Evolutionary conservation across 2,797 vertebrate genomes (phyloP).

Genomic region (Gallinago stenura): DNA sequence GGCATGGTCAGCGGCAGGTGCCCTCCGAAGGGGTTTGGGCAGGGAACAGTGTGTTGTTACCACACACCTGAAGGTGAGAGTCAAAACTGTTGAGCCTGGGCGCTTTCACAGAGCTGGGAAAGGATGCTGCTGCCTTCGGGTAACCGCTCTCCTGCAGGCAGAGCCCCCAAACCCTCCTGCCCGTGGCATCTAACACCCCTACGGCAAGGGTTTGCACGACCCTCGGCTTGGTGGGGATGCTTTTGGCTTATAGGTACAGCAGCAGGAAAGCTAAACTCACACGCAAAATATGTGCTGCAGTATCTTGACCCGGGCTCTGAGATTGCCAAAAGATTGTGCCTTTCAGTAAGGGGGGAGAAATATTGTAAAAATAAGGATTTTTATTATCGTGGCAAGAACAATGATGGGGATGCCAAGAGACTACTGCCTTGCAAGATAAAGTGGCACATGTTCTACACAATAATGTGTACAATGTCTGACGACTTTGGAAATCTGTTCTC

Average conservation of each 20-base stretch:
- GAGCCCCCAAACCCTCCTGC: background rate
- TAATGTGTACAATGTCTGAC: conserved; percentile 52
- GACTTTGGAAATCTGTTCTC: conserved; percentile 59
- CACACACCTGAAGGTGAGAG: background rate
- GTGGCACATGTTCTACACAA: conserved; percentile 66
- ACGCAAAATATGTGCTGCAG: background rate
- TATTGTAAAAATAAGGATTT: background rate
- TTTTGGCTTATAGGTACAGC: background rate
- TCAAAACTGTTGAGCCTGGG: background rate
- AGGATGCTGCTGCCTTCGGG: background rate
- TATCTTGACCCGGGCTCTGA: background rate
- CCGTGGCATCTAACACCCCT: fast-evolving
- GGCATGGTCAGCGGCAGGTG: background rate
- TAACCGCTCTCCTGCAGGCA: background rate
- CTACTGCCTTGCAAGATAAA: conserved; percentile 48
- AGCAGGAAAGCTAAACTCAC: background rate
- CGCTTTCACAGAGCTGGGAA: background rate
- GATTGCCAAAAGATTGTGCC: background rate
- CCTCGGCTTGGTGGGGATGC: background rate
- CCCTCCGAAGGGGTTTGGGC: background rate
- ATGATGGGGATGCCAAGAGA: conserved; percentile 16
- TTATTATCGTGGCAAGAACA: conserved; percentile 11
- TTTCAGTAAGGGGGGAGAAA: background rate
- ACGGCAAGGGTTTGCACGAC: fast-evolving
- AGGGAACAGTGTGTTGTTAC: background rate